Evolutionary conservation across 30 jellyfish, hydroid and myxozoan genomes (phyloP), one percentile per base, ranked within the genome.

Genomic region (Pelagia noctiluca): DNA sequence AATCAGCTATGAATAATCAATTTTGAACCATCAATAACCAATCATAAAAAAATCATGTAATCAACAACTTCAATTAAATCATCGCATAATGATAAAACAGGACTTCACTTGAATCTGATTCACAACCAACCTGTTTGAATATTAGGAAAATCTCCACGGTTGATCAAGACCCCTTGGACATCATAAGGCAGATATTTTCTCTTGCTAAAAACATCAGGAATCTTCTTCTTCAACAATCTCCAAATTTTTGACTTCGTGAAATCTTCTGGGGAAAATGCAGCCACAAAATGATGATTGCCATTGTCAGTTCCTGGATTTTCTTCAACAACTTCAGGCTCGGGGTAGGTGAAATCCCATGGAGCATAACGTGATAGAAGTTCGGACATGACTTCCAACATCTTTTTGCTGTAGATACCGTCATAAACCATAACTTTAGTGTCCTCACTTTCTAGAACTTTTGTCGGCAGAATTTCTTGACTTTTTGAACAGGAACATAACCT

Each of bases 111-210:
- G n/a, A n/a, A n/a, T n/a, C n/a, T n/a, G n/a, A n/a, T n/a, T n/a
- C n/a, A n/a, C n/a, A n/a, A n/a, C n/a, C n/a, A n/a, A 88, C 96
- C 96, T 79, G 79, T 80, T 22, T 77, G 85, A 4, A 85, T 85
- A 8, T 81, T 70, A 4, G 96, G 91, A 81, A 71, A 78, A 73
- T 88, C 96, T 23, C 96, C 96, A 65, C 96, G 88, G 49, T 73
- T 72, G 21, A 88, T 66, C 87, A 88, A 31, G 1, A 73, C 57
- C 16, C 89, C 87, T 0, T 65, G 50, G 0, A 84, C 82, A 16
- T 71, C 89, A 68, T 88, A 88, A 19, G 96, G 96, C 32, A 79
- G 50, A 57, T 46, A 88, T 3, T 63, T 38, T 54, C 22, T 50
- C 29, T 75, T 86, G 18, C 22, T 48, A 46, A 82, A 82, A 19